These are phyloP conservation scores for Pseudococcus longispinus DNA, from an alignment of 2,888 invertebrate genomes.

Conservation along the genomic window DNA sequence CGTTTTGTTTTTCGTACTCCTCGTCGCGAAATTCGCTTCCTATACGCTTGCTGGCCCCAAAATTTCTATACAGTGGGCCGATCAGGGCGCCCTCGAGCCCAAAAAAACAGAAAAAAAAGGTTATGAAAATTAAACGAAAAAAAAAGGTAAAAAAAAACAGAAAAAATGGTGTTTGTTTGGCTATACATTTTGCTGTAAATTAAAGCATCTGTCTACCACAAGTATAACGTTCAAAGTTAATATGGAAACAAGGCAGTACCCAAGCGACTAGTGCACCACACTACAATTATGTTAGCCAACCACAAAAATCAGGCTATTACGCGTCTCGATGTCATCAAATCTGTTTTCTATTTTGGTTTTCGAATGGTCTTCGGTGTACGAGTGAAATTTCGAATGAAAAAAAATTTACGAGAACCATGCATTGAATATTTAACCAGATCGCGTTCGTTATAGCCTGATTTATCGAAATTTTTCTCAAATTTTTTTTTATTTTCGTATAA, in stretches of 20 bases:
- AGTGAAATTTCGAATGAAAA: not conserved
- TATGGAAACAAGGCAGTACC: constrained; percentile 55
- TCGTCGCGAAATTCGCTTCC: not conserved
- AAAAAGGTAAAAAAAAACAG: constrained; percentile 30
- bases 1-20: not conserved
- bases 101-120: constrained; percentile 36
- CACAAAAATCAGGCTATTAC: constrained; percentile 51
- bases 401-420: not conserved
- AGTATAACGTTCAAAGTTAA: constrained; percentile 53
- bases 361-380: not conserved
- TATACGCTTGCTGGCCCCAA: not conserved
- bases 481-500: not conserved
- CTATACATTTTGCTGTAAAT: constrained; percentile 53
- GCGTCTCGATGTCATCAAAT: not conserved
- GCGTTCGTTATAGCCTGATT: constrained; percentile 29
- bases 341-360: not conserved
- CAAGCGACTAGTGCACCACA: constrained; percentile 56
- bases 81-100: not conserved
- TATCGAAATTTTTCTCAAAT: constrained; percentile 17
- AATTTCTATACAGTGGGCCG: not conserved
- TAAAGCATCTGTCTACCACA: constrained; percentile 55
- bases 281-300: constrained; percentile 54
- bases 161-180: constrained; percentile 55
- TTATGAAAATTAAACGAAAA: constrained; percentile 26
- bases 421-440: not conserved